Percentiles rank a stretch among this genome's conserved stretches.
Conservation (phyloP, 2,113 vertebrate species). For the Myocastor coypus region DNA sequence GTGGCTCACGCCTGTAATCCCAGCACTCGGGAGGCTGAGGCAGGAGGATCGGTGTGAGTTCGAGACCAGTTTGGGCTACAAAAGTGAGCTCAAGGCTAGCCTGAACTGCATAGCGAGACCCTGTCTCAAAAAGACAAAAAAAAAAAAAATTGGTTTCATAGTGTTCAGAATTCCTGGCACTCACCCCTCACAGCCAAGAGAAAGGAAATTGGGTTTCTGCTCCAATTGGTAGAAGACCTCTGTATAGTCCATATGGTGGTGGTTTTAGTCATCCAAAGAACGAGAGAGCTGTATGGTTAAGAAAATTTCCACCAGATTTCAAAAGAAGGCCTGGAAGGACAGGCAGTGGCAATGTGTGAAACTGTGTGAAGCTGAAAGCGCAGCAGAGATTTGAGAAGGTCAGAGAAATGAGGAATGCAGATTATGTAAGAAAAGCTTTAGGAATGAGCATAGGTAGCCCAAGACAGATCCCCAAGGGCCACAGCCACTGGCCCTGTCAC, state of each 20-base stretch:
- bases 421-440: neutral
- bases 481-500: neutral
- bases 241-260: neutral
- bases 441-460: neutral
- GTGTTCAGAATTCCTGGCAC: neutral
- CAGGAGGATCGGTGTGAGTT: no score
- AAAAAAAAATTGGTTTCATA: no score
- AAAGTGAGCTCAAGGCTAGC: no score
- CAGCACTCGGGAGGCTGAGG: no score
- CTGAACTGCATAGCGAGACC: no score
- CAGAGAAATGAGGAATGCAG: neutral
- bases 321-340: neutral
- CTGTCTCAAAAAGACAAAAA: no score
- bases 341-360: neutral
- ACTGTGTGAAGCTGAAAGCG: neutral
- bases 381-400: neutral
- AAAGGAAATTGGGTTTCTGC: neutral
- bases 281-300: neutral
- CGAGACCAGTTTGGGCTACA: no score
- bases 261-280: neutral
- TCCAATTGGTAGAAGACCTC: neutral
- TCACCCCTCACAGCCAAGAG: neutral
- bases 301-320: neutral
- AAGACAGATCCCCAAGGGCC: neutral
- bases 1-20: no score